These are phyloP conservation scores for Penaeus indicus DNA, from an alignment of 1,140 invertebrate species.

Conservation along the genomic window DNA sequence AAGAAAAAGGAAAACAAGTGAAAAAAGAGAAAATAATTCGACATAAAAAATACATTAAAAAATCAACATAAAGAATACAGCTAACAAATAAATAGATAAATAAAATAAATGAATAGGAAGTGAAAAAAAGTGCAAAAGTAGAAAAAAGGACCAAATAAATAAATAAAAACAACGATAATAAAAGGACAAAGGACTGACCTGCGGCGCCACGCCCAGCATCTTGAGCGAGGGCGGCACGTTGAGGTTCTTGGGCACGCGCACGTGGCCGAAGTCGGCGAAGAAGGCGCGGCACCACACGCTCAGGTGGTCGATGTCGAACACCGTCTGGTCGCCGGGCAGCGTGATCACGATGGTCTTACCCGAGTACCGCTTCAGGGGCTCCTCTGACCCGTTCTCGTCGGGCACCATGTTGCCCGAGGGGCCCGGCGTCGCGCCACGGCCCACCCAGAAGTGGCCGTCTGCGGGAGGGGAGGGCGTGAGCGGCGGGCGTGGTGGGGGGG, in stretches of 20 bases:
- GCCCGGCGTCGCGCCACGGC: conserved; percentile 63
- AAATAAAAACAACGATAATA: conserved; percentile 1
- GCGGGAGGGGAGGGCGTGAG: neutral
- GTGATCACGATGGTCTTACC: conserved; percentile 69
- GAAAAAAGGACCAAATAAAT: neutral
- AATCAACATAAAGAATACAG: no score
- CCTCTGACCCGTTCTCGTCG: conserved; percentile 69
- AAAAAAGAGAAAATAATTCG: no score
- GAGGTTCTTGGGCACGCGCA: conserved; percentile 79
- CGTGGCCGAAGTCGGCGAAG: conserved; percentile 90
- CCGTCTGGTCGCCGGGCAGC: conserved; percentile 68
- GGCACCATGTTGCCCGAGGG: conserved; percentile 65
- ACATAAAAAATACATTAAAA: no score
- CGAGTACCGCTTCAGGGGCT: conserved; percentile 68
- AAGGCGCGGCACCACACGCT: conserved; percentile 91
- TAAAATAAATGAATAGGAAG: no score
- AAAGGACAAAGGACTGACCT: conserved; percentile 76
- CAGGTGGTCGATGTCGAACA: conserved; percentile 76
- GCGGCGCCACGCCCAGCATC: conserved; percentile 92
- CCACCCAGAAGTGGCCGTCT: conserved; percentile 68
- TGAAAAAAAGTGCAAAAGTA: neutral
- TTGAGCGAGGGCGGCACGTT: conserved; percentile 91
- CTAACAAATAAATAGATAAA: no score
- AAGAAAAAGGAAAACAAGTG: no score
- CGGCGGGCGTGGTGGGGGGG: no score